Percentiles rank a stretch among this genome's conserved stretches.
phyloP scores from a whole-genome alignment of 2,113 vertebrate species.

The Poicephalus gulielmi region DNA sequence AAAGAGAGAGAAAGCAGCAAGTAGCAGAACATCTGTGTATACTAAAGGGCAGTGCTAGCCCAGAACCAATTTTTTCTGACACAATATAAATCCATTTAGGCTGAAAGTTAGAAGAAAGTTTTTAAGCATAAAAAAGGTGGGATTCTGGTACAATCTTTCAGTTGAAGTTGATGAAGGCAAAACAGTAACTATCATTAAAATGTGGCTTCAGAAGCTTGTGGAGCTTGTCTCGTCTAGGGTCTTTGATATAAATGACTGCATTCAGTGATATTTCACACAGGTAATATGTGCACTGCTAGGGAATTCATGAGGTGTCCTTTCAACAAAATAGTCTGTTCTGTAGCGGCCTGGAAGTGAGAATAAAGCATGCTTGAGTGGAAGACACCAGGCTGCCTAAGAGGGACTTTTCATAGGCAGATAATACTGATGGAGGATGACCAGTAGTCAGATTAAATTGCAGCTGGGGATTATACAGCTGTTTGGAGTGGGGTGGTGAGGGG shows the following conservation, averaged over 20 bases:
- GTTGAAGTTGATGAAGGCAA: not conserved
- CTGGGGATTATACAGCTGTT: not conserved
- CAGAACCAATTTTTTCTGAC: not conserved
- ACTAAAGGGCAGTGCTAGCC: not conserved
- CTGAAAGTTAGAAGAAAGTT: not conserved
- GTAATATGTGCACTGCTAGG: not conserved
- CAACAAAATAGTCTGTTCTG: not conserved
- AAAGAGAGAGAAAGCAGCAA: not conserved
- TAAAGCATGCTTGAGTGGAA: not conserved
- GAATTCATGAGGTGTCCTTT: not conserved
- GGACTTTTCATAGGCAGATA: not conserved
- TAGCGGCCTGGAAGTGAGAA: not conserved
- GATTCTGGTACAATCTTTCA: not conserved
- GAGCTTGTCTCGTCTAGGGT: not conserved
- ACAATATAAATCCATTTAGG: not conserved
- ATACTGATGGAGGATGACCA: not conserved
- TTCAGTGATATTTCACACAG: not conserved
- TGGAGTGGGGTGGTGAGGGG: fast-evolving
- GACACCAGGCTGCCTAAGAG: not conserved
- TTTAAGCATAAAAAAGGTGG: not conserved
- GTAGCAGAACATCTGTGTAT: not conserved
- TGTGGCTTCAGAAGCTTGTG: not conserved
- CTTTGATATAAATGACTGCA: not conserved
- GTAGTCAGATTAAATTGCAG: not conserved
- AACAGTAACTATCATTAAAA: not conserved